phyloP scores from a whole-genome alignment of 2,797 vertebrate species.

The Enoplosus armatus region DNA sequence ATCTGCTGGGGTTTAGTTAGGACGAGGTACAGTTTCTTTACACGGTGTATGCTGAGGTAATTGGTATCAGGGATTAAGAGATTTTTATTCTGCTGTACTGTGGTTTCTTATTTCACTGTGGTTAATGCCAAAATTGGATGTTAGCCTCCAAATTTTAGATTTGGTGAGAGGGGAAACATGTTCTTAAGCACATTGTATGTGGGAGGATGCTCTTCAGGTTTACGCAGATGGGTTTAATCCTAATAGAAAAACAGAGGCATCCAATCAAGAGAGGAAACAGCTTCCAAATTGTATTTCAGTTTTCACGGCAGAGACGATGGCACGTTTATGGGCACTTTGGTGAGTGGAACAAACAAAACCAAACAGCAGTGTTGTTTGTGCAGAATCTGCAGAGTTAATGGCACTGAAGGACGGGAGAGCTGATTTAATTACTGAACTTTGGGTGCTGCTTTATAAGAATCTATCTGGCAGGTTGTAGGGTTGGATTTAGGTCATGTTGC shows the following conservation, averaged over 20 bases:
- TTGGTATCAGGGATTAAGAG: slow-evolving; percentile 50
- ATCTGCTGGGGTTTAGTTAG: slow-evolving; percentile 11
- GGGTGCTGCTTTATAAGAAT: slow-evolving; percentile 8
- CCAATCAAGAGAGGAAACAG: slow-evolving; percentile 1
- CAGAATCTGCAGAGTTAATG: slow-evolving; percentile 32
- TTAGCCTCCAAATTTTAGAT: slow-evolving; percentile 27
- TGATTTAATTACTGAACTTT: slow-evolving; percentile 48
- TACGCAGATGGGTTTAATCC: slow-evolving; percentile 48
- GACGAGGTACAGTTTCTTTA: background rate
- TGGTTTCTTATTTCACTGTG: slow-evolving; percentile 25
- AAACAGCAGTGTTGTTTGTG: slow-evolving; percentile 28
- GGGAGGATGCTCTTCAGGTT: slow-evolving; percentile 32
- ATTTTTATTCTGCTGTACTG: slow-evolving; percentile 24
- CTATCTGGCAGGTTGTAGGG: slow-evolving; percentile 20
- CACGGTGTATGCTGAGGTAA: slow-evolving; percentile 19
- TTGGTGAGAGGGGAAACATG: slow-evolving; percentile 31
- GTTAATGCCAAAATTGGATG: slow-evolving; percentile 13
- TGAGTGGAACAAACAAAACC: slow-evolving; percentile 12
- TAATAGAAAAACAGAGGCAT: slow-evolving; percentile 26
- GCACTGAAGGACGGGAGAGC: background rate
- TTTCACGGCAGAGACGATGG: slow-evolving; percentile 4
- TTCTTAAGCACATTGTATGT: slow-evolving; percentile 33
- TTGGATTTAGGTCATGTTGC: slow-evolving; percentile 23
- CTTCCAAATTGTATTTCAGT: slow-evolving; percentile 33
- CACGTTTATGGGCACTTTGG: slow-evolving; percentile 21